Evolutionary conservation across 2,797 vertebrate genomes (phyloP).

Genomic region (Gouania willdenowi): DNA sequence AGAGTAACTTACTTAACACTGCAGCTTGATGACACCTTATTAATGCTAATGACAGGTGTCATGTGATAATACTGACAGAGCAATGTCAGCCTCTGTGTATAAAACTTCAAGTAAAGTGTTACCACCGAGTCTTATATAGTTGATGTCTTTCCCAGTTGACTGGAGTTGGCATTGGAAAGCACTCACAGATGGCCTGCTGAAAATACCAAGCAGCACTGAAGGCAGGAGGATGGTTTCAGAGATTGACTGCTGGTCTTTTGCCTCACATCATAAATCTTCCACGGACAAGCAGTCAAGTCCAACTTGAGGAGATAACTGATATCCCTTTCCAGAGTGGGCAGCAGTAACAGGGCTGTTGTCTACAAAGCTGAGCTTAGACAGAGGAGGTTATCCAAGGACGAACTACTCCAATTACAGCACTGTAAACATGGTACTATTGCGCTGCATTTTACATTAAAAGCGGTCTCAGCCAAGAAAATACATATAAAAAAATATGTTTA

Average conservation of each 20-base stretch:
- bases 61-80: no score
- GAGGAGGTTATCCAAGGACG: constrained; percentile 19
- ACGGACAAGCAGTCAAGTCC: constrained; percentile 32
- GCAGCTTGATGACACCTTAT: no score
- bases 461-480: background rate
- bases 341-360: constrained; percentile 9
- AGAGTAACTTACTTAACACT: no score
- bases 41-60: no score
- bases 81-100: no score
- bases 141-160: constrained; percentile 22
- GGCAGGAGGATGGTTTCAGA: constrained; percentile 20
- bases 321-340: constrained; percentile 11
- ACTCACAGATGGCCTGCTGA: constrained; percentile 50
- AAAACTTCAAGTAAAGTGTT: no score
- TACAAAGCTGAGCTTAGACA: constrained; percentile 1
- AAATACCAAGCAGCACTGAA: constrained; percentile 13
- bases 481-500: no score
- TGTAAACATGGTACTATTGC: constrained; percentile 1
- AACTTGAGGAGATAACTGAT: constrained; percentile 34
- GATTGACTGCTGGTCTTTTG: constrained; percentile 18
- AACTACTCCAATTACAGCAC: constrained; percentile 3
- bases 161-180: constrained; percentile 25
- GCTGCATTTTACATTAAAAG: background rate
- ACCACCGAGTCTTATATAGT: no score
- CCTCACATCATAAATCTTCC: constrained; percentile 50